Percentiles rank a stretch among this genome's conserved stretches.
These are phyloP conservation scores for Apamea sordens DNA, from an alignment of 2,888 invertebrate genomes.

Conservation along the genomic window DNA sequence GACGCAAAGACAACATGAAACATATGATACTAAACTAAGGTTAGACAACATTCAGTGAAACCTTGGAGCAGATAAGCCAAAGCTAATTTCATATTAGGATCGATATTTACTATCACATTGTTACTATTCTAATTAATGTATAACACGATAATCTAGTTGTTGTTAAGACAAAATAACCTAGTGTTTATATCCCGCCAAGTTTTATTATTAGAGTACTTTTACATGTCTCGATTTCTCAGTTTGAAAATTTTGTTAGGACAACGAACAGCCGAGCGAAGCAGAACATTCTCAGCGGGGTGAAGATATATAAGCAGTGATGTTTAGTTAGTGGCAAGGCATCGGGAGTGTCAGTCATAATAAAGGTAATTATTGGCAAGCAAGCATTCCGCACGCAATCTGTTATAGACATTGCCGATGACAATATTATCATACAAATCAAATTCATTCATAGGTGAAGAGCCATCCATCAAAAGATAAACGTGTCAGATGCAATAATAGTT, in stretches of 20 bases:
- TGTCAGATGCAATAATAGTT: conserved; percentile 58
- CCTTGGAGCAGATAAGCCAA: conserved; percentile 86
- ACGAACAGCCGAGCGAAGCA: conserved; percentile 88
- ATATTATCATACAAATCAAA: conserved; percentile 60
- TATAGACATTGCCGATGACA: conserved; percentile 55
- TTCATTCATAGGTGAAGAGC: conserved; percentile 50
- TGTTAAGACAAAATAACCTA: conserved; percentile 71
- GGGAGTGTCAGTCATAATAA: conserved; percentile 83
- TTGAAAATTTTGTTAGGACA: conserved; percentile 70
- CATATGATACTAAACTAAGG: conserved; percentile 62
- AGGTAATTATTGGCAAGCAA: conserved; percentile 83
- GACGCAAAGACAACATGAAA: conserved; percentile 60
- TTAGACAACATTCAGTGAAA: conserved; percentile 64
- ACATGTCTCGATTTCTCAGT: conserved; percentile 62
- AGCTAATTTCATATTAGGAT: conserved; percentile 76
- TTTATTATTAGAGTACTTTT: conserved; percentile 54
- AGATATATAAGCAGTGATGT: conserved; percentile 88
- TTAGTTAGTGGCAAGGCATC: conserved; percentile 90
- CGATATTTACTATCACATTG: conserved; percentile 71
- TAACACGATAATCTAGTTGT: conserved; percentile 71
- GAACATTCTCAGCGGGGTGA: conserved; percentile 89
- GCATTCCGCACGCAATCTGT: conserved; percentile 78
- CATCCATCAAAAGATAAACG: conserved; percentile 53
- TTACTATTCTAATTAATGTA: conserved; percentile 70
- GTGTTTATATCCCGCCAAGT: conserved; percentile 83